Evolutionary conservation across 1,140 invertebrate genomes (phyloP).

Genomic region (Tetragnatha versicolor): DNA sequence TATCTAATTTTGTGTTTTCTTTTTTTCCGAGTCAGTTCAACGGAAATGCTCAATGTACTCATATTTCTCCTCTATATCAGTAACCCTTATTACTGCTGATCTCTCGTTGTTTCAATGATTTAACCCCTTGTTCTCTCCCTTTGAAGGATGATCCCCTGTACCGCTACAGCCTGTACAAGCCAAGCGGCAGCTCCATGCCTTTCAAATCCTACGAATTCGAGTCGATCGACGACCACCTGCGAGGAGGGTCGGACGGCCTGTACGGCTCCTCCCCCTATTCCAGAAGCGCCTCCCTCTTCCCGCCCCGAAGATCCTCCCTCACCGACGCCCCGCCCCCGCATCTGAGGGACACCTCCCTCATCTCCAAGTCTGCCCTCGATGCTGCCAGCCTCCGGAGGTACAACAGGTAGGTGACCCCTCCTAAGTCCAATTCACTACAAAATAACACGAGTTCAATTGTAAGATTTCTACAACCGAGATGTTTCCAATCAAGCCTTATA

Average conservation of each 20-base stretch:
- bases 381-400: conserved; percentile 31
- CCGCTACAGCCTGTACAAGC: conserved; percentile 42
- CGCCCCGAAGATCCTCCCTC: conserved; percentile 32
- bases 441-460: too few relatives aligned
- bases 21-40: too few relatives aligned
- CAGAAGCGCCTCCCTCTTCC: background rate
- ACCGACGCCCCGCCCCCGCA: background rate
- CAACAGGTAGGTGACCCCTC: conserved; percentile 33
- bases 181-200: conserved; percentile 64
- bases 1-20: too few relatives aligned
- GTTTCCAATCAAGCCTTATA: too few relatives aligned
- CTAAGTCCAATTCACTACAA: too few relatives aligned
- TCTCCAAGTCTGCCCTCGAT: conserved; percentile 6
- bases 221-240: conserved; percentile 64
- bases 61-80: too few relatives aligned
- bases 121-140: too few relatives aligned
- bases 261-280: conserved; percentile 11
- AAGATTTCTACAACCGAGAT: too few relatives aligned
- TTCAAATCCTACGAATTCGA: conserved; percentile 68
- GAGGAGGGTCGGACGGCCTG: conserved; percentile 56
- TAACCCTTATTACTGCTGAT: too few relatives aligned
- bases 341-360: conserved; percentile 27
- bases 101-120: too few relatives aligned
- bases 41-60: too few relatives aligned
- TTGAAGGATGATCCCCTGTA: conserved; percentile 34